Conservation (phyloP, 2,113 vertebrate species). For the Empidonax traillii region DNA sequence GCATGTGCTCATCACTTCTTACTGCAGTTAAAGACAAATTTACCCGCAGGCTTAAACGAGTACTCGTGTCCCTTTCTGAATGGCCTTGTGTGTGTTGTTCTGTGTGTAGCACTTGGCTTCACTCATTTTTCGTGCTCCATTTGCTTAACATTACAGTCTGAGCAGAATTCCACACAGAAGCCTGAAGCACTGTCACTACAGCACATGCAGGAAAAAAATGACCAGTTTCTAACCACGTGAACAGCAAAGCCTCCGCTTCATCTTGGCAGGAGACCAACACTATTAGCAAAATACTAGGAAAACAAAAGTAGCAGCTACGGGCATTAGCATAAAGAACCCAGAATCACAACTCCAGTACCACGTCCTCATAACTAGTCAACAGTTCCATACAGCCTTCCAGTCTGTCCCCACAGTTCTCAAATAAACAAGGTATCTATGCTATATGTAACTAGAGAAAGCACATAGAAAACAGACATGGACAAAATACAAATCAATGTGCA, state of each 20-base stretch:
- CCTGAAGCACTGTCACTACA: background rate
- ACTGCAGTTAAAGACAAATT: background rate
- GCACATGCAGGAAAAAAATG: background rate
- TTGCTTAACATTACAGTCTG: background rate
- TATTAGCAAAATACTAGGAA: background rate
- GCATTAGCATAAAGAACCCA: background rate
- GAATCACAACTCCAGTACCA: background rate
- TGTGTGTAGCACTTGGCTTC: background rate
- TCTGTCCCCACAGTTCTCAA: background rate
- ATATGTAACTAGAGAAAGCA: background rate
- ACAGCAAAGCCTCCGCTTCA: background rate
- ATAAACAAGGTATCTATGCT: background rate
- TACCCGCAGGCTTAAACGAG: background rate
- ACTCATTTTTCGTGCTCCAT: background rate
- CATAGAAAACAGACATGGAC: background rate
- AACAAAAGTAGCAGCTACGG: background rate
- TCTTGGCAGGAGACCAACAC: background rate
- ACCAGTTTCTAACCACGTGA: background rate
- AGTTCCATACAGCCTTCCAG: background rate
- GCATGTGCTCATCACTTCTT: background rate
- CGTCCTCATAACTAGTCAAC: rapidly evolving
- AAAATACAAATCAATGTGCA: background rate
- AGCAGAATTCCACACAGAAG: background rate
- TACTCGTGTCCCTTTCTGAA: background rate
- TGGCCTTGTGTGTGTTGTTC: background rate